Percentiles rank a stretch among this genome's conserved stretches.
These are phyloP conservation scores for Enchytraeus crypticus DNA, from an alignment of 2,888 invertebrate genomes.

Conservation along the genomic window DNA sequence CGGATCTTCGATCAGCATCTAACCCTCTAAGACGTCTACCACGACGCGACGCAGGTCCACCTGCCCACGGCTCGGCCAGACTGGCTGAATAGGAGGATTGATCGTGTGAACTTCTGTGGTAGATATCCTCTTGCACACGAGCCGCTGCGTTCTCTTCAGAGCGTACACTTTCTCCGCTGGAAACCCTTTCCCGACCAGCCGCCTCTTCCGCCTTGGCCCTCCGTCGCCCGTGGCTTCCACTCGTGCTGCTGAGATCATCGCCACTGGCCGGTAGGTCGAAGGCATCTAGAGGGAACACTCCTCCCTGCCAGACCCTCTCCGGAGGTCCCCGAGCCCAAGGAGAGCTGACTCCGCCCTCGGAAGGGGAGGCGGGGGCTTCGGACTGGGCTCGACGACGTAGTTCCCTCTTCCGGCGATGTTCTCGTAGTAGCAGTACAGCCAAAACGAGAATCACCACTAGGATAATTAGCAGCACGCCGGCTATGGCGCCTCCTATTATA, in stretches of 20 bases:
- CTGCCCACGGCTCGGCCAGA: not conserved
- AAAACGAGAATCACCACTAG: not conserved
- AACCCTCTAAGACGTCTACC: too few species aligned
- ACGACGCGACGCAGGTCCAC: not conserved
- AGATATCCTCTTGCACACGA: not conserved
- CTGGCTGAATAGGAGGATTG: not conserved
- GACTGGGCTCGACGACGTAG: not conserved
- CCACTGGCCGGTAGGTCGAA: not conserved
- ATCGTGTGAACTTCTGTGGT: not conserved
- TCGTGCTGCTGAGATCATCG: not conserved
- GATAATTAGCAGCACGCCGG: not conserved
- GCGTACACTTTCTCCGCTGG: not conserved
- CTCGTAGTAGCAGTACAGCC: not conserved
- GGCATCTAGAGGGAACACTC: not conserved
- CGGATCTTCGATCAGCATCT: too few species aligned
- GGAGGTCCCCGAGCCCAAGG: not conserved
- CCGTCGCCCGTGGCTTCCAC: not conserved
- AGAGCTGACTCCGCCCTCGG: not conserved
- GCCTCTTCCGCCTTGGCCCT: not conserved
- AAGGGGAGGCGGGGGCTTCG: not conserved
- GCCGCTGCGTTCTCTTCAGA: not conserved
- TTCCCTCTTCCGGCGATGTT: not conserved
- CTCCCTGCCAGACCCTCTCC: not conserved
- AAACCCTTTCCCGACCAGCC: not conserved
- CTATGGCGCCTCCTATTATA: conserved; percentile 7